Base-by-base conservation (phyloP, 2,888 invertebrate genomes). In the Machimus atricapillus region DNA sequence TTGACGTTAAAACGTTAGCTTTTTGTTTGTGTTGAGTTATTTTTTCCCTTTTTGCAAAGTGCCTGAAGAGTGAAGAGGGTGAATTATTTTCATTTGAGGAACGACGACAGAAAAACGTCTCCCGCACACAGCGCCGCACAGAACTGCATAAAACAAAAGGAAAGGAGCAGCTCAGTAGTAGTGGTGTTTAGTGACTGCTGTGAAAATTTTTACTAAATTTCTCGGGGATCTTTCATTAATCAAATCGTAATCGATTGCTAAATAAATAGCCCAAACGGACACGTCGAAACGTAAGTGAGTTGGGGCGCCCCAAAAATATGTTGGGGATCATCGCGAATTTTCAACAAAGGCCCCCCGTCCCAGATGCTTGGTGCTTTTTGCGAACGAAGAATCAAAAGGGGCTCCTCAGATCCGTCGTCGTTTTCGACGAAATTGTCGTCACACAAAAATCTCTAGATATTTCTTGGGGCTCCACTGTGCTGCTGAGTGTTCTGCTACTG, bases 111-210 rank as follows among this genome's bases (percentile, higher is more conserved):
- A 2, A 12, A 43, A 46, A 46, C 9, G 52, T 31, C 37, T n/a
- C n/a, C 34, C 56, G 52, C 31, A 23, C 56, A 81, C 81, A 52
- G 34, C 19, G 14, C 2, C 9, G 27, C 40, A 46, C 12, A 81
- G 56, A 81, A 81, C 56, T 81, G 81, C 81, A 81, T 81, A 56
- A 81, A 81, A 81, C 56, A 81, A 81, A 81, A 81, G 27, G 81
- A 81, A 56, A 81, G 58, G 81, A 81, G 58, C 31, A 56, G n/a
- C 66, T 66, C 66, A 66, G 5, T 81, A 58, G 81, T 81, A 46
- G 81, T 81, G 81, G 81, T 81, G 56, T 56, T 81, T 56, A 81
- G 81, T 81, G 81, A 81, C 81, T 81, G 81, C 56, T 81, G 56
- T 81, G 81, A 81, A 81, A 56, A 56, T 56, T 81, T n/a, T 81